phyloP scores from a whole-genome alignment of 92 coral and sea anemone species.

The Metridium senile region DNA sequence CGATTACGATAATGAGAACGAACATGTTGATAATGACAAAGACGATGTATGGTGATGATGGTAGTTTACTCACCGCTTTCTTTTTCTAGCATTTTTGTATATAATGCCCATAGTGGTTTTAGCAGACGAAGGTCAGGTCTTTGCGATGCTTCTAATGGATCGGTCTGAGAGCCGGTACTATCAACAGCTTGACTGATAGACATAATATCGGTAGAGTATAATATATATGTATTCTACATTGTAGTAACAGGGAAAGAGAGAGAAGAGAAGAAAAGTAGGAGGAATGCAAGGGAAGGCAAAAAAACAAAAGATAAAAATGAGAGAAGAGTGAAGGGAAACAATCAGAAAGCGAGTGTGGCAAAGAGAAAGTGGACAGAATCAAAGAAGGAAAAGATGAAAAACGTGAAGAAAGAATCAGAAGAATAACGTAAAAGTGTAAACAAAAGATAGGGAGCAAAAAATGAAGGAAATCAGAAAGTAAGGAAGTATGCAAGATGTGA shows the following conservation, averaged over 20 bases:
- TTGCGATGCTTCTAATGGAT: conserved; percentile 69
- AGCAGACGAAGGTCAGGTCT: conserved; percentile 91
- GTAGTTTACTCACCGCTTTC: conserved; percentile 66
- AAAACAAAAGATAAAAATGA: too few relatives aligned
- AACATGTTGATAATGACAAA: background rate
- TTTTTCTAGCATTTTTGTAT: conserved; percentile 97
- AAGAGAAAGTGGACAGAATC: too few relatives aligned
- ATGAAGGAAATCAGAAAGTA: background rate
- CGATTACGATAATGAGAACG: background rate
- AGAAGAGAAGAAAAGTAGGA: background rate
- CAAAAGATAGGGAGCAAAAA: background rate
- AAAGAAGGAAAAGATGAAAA: too few relatives aligned
- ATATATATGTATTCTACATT: too few relatives aligned
- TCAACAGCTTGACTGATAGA: conserved; percentile 69
- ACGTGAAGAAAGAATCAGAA: too few relatives aligned
- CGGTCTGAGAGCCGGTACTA: conserved; percentile 66
- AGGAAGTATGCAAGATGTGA: background rate
- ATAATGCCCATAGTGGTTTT: conserved; percentile 96
- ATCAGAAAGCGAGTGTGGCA: too few relatives aligned
- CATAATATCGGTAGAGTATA: background rate
- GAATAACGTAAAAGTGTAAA: too few relatives aligned
- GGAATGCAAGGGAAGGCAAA: background rate
- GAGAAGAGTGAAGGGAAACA: too few relatives aligned
- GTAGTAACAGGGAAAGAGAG: background rate
- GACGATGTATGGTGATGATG: background rate